These are phyloP conservation scores for Camarhynchus parvulus DNA, from an alignment of 2,113 vertebrate genomes.

Conservation along the genomic window DNA sequence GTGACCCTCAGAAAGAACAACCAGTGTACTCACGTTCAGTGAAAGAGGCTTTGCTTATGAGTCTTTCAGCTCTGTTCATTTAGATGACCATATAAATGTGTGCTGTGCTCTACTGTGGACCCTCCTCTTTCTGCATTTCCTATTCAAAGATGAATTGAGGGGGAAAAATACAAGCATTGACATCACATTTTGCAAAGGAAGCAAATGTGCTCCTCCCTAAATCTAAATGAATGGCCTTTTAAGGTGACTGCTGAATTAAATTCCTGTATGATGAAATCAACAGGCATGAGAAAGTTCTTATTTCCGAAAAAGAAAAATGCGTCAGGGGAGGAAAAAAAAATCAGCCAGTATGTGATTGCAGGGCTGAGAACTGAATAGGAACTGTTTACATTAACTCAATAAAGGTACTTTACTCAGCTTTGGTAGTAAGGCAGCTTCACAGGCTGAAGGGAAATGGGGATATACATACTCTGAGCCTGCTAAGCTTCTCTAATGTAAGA, in stretches of 20 bases:
- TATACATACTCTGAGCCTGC: slow-evolving; percentile 53
- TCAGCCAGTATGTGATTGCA: background rate
- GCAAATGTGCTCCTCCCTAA: slow-evolving; percentile 32
- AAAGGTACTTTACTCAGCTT: slow-evolving; percentile 35
- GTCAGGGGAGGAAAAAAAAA: background rate
- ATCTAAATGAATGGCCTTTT: slow-evolving; percentile 60
- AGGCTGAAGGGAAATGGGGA: slow-evolving; percentile 63
- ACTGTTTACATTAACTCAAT: slow-evolving; percentile 35
- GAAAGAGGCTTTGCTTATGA: background rate
- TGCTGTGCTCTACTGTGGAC: background rate
- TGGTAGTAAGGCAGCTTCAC: slow-evolving; percentile 52
- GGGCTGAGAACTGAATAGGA: slow-evolving; percentile 13
- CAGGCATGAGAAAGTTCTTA: slow-evolving; percentile 20
- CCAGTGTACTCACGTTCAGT: background rate
- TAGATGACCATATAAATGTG: background rate
- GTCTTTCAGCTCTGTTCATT: background rate
- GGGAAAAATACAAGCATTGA: background rate
- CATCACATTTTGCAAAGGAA: slow-evolving; percentile 49
- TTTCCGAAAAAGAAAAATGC: slow-evolving; percentile 42
- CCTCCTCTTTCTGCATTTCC: background rate
- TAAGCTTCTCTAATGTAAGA: slow-evolving; percentile 69
- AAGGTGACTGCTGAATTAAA: slow-evolving; percentile 64
- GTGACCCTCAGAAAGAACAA: slow-evolving; percentile 1
- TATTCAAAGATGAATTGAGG: slow-evolving; percentile 16
- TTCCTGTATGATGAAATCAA: slow-evolving; percentile 60